Conservation (phyloP, 2,888 invertebrate genomes). For the Eucriotettix oculatus region DNA sequence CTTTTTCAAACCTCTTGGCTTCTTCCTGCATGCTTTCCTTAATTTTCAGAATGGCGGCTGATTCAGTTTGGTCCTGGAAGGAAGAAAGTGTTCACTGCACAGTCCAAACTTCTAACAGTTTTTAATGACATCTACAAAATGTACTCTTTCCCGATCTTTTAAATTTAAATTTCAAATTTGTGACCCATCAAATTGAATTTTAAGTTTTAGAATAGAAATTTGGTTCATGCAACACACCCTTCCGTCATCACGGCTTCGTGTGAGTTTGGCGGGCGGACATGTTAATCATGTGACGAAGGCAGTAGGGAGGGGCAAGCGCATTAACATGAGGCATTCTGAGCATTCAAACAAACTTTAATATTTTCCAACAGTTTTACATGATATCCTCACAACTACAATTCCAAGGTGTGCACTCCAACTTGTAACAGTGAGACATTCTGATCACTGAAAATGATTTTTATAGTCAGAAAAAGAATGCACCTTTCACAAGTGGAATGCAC, state of each 20-base stretch:
- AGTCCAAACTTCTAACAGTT: constrained; percentile 14
- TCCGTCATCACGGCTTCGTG: constrained; percentile 12
- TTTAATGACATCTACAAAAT: constrained; percentile 9
- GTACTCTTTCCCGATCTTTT: background rate
- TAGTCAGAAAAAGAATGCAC: background rate
- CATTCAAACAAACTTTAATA: constrained; percentile 14
- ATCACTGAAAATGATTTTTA: background rate
- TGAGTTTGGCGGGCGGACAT: constrained; percentile 15
- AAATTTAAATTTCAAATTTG: constrained; percentile 1
- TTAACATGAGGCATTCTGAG: constrained; percentile 14
- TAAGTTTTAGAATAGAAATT: constrained; percentile 9
- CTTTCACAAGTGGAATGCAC: constrained; percentile 3
- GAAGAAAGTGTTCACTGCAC: constrained; percentile 16
- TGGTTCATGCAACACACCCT: constrained; percentile 16
- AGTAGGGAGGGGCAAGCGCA: constrained; percentile 15
- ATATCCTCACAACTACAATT: constrained; percentile 12
- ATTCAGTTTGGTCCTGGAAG: constrained; percentile 73
- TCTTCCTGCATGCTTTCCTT: constrained; percentile 99
- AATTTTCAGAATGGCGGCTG: constrained; percentile 98
- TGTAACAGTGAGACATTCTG: constrained; percentile 1
- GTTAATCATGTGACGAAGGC: constrained; percentile 15
- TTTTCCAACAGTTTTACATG: constrained; percentile 13
- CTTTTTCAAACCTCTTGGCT: constrained; percentile 97
- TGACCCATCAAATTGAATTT: constrained; percentile 3
- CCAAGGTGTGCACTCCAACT: constrained; percentile 10